Evolutionary conservation across 1,140 invertebrate genomes (phyloP).

Genomic region (Myzus persicae): DNA sequence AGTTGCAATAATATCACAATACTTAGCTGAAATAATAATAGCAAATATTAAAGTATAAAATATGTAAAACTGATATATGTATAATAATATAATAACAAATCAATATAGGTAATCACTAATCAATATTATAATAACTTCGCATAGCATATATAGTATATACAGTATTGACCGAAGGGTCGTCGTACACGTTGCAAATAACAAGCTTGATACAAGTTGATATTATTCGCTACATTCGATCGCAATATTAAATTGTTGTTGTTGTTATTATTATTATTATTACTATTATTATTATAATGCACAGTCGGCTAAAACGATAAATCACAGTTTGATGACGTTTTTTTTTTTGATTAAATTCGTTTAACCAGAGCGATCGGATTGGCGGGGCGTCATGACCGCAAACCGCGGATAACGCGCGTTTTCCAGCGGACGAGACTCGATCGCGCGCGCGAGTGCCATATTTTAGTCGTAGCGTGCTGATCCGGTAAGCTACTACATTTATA

Average conservation of each 20-base stretch:
- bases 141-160: too few relatives aligned
- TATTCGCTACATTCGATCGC: background rate
- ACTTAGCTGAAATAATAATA: background rate
- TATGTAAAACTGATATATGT: too few relatives aligned
- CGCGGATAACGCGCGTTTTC: background rate
- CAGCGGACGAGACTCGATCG: background rate
- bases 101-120: too few relatives aligned
- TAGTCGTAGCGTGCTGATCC: background rate
- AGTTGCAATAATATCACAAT: too few relatives aligned
- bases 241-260: too few relatives aligned
- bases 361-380: background rate
- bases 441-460: background rate
- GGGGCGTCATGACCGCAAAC: constrained; percentile 6
- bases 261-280: background rate
- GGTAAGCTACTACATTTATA: background rate
- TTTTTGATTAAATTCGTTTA: constrained; percentile 37
- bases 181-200: background rate
- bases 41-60: too few relatives aligned
- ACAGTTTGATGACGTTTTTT: constrained; percentile 21
- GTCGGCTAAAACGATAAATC: constrained; percentile 4
- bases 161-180: background rate
- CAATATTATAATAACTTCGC: too few relatives aligned
- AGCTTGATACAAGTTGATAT: background rate
- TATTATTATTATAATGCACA: background rate
- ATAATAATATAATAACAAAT: too few relatives aligned